Percentiles rank a stretch among this genome's conserved stretches.
phyloP scores from a whole-genome alignment of 2,888 invertebrate species.

The Thymelicus sylvestris region DNA sequence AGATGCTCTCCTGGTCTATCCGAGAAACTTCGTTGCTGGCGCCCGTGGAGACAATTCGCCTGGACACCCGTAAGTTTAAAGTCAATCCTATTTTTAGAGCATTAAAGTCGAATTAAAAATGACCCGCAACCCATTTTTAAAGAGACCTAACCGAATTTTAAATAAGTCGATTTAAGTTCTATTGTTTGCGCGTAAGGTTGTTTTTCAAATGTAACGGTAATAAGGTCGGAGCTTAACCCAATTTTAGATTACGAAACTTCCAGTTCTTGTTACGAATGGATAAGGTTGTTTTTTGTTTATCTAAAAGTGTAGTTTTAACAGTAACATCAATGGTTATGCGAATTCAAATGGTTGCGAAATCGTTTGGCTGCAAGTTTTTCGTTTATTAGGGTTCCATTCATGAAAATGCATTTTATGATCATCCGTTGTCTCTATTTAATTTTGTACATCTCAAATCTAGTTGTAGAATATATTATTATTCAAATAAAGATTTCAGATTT shows the following conservation, averaged over 20 bases:
- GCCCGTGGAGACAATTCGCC: conserved; percentile 48
- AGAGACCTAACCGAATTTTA: conserved; percentile 12
- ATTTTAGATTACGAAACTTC: conserved; percentile 5
- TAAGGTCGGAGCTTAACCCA: conserved; percentile 28
- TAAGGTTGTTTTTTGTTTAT: conserved; percentile 14
- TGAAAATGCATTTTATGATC: conserved; percentile 10
- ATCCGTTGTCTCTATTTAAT: no score
- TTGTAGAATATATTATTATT: no score
- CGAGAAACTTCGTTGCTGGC: conserved; percentile 58
- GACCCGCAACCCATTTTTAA: background rate
- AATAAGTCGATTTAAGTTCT: conserved; percentile 20
- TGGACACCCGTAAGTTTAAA: conserved; percentile 54
- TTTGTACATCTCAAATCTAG: no score
- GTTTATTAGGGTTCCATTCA: conserved; percentile 18
- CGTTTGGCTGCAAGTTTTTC: conserved; percentile 23
- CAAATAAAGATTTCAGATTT: no score
- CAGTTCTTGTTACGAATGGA: conserved; percentile 3
- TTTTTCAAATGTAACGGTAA: conserved; percentile 46
- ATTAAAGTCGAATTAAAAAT: conserved; percentile 41
- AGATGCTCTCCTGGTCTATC: conserved; percentile 67
- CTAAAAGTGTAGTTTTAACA: conserved; percentile 3
- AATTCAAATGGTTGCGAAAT: conserved; percentile 16
- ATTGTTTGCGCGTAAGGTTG: conserved; percentile 40
- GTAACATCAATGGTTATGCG: conserved; percentile 16
- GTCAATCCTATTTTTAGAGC: conserved; percentile 43